A percentile compares a stretch with the other conserved stretches of the same genome.
These are phyloP conservation scores for Melozone crissalis DNA, from an alignment of 2,113 vertebrate genomes.

Conservation along the genomic window DNA sequence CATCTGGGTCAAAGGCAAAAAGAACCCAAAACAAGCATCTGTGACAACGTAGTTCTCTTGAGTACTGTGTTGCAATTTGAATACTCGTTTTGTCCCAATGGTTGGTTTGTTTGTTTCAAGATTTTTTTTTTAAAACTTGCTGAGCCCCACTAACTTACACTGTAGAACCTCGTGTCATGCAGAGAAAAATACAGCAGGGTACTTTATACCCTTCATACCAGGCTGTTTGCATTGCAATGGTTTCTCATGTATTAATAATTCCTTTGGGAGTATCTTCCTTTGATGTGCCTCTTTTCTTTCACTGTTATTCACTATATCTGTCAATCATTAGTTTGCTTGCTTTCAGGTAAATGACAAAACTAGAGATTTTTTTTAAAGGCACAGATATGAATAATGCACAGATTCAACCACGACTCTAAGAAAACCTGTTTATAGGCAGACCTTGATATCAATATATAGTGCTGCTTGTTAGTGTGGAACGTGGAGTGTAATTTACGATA, in stretches of 20 bases:
- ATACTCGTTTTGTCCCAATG: not conserved
- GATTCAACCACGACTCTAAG: not conserved
- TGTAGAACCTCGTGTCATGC: not conserved
- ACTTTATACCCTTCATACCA: not conserved
- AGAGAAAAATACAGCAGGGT: not conserved
- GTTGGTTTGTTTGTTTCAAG: not conserved
- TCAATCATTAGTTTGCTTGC: not conserved
- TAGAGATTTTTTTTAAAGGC: not conserved
- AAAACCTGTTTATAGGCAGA: not conserved
- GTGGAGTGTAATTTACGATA: not conserved
- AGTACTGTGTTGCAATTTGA: not conserved
- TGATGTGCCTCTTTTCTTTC: not conserved
- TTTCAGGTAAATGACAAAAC: not conserved
- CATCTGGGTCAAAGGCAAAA: not conserved
- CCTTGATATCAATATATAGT: not conserved
- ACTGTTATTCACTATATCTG: not conserved
- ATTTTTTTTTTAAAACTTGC: not conserved
- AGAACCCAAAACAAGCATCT: not conserved
- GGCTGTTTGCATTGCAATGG: not conserved
- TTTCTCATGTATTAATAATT: not conserved
- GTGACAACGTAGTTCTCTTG: not conserved
- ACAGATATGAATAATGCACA: not conserved
- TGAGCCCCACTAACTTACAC: accelerated
- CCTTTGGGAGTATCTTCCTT: not conserved
- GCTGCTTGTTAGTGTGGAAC: not conserved